Base-by-base conservation (phyloP, 2,888 invertebrate genomes). In the Microplitis manilae region DNA sequence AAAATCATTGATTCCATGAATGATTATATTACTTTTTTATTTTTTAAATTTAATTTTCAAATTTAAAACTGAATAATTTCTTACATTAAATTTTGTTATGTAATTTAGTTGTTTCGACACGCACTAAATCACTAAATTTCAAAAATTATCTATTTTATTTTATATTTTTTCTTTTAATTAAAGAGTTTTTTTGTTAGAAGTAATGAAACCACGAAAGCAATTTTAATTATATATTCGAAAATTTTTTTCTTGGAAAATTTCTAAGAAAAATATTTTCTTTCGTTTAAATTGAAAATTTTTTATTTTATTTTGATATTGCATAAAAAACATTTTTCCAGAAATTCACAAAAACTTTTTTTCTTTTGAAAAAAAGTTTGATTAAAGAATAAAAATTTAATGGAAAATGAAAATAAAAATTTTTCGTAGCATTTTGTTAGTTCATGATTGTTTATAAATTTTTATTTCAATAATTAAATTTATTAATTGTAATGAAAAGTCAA, bases 11-110 rank as follows among this genome's bases (percentile, higher is more conserved):
- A 79, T 78, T 83, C 80, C 75, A 81, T 80, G 50, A 50, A 50
- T 50, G 2, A 50, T 50, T 4, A 13, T 50, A 13, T 30, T 30
- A 50, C 6, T 77, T 79, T 75, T 77, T 73, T 77, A 73, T 84
- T 83, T 82, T 80, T 80, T 84, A 80, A 83, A 81, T 78, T 80
- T 80, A 80, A 50, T 76, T 81, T 76, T 69, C 77, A 75, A 75
- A 80, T 40, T 65, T 77, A 75, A 82, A 79, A 76, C 81, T 82
- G 73, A 73, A 77, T 64, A 64, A 59, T 70, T 70, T 76, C 67
- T 77, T 79, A 75, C 13, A 70, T 74, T 80, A 81, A 80, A 80
- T 61, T 39, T 68, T 62, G 72, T 73, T 72, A 67, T 80, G 64
- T 77, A 38, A 75, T 76, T 81, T 77, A 79, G 79, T 81, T 80